Conservation (phyloP, 2,888 invertebrate genomes). For the Eristalis tenax region DNA sequence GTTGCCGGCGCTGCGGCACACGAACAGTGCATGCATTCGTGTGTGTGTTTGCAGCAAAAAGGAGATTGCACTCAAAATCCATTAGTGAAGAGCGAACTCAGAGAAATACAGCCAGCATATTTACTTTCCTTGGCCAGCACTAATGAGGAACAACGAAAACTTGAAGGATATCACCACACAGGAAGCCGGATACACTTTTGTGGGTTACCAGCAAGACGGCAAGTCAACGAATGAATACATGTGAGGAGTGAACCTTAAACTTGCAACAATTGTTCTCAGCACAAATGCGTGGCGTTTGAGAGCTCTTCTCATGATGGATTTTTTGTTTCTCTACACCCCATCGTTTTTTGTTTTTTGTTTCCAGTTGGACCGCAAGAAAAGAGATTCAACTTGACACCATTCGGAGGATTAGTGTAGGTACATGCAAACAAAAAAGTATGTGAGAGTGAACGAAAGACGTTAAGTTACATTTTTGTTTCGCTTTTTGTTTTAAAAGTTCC, state of each 20-base stretch:
- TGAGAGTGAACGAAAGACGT: conserved; percentile 17
- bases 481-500: conserved; percentile 68
- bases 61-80: conserved; percentile 30
- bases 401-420: conserved; percentile 11
- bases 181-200: conserved; percentile 62
- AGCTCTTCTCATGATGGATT: conserved; percentile 9
- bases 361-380: conserved; percentile 14
- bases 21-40: background rate
- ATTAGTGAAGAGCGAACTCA: conserved; percentile 32
- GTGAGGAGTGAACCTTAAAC: conserved; percentile 55
- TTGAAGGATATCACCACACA: conserved; percentile 31
- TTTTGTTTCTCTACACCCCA: background rate
- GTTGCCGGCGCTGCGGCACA: background rate
- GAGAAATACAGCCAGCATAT: background rate
- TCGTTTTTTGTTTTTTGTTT: background rate
- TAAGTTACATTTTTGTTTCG: background rate
- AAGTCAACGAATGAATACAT: conserved; percentile 20
- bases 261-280: conserved; percentile 51
- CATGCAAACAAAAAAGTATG: conserved; percentile 2
- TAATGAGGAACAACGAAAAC: conserved; percentile 55
- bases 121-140: conserved; percentile 29
- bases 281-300: background rate
- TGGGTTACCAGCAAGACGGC: background rate
- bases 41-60: conserved; percentile 6
- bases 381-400: conserved; percentile 60